Conservation (phyloP, 2,113 vertebrate genomes). For the Nycticryphes semicollaris region DNA sequence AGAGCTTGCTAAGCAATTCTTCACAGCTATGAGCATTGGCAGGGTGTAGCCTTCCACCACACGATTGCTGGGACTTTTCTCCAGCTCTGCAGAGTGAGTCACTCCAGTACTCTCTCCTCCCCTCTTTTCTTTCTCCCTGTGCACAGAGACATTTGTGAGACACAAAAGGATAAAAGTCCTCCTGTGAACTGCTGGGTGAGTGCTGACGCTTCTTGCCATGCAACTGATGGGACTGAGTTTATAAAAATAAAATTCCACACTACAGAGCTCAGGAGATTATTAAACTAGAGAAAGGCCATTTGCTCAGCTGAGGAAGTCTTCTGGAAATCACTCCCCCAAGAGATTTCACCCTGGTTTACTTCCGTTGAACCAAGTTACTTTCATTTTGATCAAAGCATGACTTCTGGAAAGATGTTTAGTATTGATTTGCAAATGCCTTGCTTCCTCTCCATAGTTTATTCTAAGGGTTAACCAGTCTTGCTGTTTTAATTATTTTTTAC, state of each 20-base stretch:
- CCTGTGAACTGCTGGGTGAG: neutral
- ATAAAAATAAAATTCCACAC: neutral
- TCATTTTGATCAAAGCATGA: neutral
- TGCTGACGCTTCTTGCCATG: constrained; percentile 15
- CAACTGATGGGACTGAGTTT: neutral
- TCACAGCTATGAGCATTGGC: neutral
- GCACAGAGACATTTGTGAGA: neutral
- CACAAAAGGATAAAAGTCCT: constrained; percentile 21
- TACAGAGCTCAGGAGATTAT: neutral
- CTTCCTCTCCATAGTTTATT: neutral
- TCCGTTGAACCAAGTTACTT: neutral
- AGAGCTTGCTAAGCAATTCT: constrained; percentile 29
- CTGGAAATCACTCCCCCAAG: neutral
- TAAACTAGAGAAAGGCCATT: neutral
- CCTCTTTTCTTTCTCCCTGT: neutral
- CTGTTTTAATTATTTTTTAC: neutral
- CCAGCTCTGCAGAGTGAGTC: neutral
- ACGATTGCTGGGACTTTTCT: neutral
- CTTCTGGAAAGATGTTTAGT: neutral
- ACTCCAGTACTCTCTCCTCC: neutral
- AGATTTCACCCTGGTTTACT: neutral
- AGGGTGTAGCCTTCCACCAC: neutral
- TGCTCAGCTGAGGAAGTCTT: neutral
- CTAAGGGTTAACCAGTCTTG: neutral
- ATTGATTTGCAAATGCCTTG: neutral